These are phyloP conservation scores for Myotis pilosus DNA, from an alignment of 2,797 vertebrate genomes.

Conservation along the genomic window DNA sequence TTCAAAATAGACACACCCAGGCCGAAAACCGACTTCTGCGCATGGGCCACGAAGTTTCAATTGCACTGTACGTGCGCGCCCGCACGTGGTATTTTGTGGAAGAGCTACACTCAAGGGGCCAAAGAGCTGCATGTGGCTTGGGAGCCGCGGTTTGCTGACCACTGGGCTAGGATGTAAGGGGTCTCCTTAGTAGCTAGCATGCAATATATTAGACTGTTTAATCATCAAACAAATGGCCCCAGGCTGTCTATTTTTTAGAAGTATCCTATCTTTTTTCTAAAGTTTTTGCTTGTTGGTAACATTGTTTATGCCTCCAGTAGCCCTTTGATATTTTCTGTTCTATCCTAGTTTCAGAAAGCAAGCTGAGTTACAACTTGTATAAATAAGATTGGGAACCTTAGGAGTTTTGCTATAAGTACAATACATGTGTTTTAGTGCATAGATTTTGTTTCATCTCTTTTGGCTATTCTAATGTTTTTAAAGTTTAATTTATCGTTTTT, in stretches of 20 bases:
- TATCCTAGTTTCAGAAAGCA: slow-evolving; percentile 42
- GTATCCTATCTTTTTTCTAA: slow-evolving; percentile 1
- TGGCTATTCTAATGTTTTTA: neutral
- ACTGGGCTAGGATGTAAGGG: neutral
- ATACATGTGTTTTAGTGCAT: slow-evolving; percentile 10
- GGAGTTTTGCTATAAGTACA: slow-evolving; percentile 34
- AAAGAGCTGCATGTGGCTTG: no score
- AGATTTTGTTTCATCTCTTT: slow-evolving; percentile 51
- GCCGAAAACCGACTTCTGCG: no score
- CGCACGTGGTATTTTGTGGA: no score
- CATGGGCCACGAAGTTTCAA: no score
- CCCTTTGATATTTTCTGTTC: slow-evolving; percentile 42
- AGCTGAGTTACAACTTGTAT: slow-evolving; percentile 37
- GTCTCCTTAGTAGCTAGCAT: neutral
- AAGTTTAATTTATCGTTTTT: slow-evolving; percentile 43
- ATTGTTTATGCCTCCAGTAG: slow-evolving; percentile 38
- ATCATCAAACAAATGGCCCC: slow-evolving; percentile 25
- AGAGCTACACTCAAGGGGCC: no score
- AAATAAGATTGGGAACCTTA: neutral
- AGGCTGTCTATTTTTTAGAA: slow-evolving; percentile 1
- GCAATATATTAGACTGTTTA: slow-evolving; percentile 43
- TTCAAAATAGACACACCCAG: no score
- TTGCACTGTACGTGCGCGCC: no score
- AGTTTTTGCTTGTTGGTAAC: slow-evolving; percentile 39
- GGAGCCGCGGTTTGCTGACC: no score